Base-by-base conservation (phyloP, 2,113 vertebrate species). In the Cromileptes altivelis region DNA sequence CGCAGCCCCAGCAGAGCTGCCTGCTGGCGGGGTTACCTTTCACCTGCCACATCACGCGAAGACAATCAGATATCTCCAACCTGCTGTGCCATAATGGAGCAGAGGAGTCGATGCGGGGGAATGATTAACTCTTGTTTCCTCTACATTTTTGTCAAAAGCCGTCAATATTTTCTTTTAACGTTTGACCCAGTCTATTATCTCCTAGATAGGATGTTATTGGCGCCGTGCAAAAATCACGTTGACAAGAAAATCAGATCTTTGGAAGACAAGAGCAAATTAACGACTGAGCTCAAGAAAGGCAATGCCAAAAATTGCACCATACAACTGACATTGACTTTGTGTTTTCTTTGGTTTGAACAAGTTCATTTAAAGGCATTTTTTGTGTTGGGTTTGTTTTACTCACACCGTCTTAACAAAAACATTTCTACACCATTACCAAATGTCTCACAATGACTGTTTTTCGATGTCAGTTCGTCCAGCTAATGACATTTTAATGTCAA, bases 61-160 rank as follows among this genome's bases (percentile, higher is more conserved):
- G 2, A 81, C 56, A 71, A 69, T 70, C 75, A n/a, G 70, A 45
- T 57, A 55, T 12, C 57, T 30, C 15, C 2, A 4, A 56, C 52
- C 30, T 19, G 52, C 68, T 53, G 4, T 45, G 71, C 21, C 21
- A 7, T n/a, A 70, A 37, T 10, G 19, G 49, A 57, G n/a, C 40
- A 4, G 25, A 19, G 52, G 58, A 74, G 72, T 81, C n/a, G 0
- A 74, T 19, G 17, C n/a, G 5, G 6, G 23, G 19, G 21, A 82
- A 85, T 78, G 9, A 87, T 71, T 84, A 77, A 84, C 84, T 25
- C 25, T 30, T 8, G 30, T 21, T 47, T 60, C 45, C 23, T 50
- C 52, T 5, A 1, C 0, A 42, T 1, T 84, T 81, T n/a, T n/a
- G 25, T 81, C 0, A 68, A 76, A 75, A 75, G 42, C 10, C 21